Evolutionary conservation across 1,140 invertebrate genomes (phyloP).

Genomic region (Parasteatoda tepidariorum): DNA sequence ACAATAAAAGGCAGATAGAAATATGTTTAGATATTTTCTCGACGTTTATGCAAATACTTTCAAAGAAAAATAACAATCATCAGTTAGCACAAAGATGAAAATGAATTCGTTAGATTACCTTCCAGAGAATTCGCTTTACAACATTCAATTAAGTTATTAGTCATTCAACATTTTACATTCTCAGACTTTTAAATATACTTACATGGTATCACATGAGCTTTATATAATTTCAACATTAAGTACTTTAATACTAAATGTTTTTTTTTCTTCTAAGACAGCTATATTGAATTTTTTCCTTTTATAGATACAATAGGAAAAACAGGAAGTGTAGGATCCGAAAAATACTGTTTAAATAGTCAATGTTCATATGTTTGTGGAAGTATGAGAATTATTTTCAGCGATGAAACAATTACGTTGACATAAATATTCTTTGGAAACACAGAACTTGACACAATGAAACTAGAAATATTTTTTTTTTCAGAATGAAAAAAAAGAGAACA

Average conservation of each 20-base stretch:
- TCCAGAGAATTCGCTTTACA: background rate
- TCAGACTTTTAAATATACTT: constrained; percentile 1
- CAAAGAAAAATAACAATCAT: background rate
- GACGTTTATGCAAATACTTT: background rate
- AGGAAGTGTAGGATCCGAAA: background rate
- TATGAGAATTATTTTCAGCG: background rate
- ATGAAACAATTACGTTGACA: background rate
- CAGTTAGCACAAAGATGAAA: background rate
- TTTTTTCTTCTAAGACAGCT: background rate
- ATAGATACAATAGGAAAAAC: background rate
- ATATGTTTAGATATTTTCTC: no score
- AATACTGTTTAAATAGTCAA: constrained; percentile 1
- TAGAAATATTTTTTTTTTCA: constrained; percentile 1
- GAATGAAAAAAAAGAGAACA: constrained; percentile 27
- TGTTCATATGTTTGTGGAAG: background rate
- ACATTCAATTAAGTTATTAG: background rate
- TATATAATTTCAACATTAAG: background rate
- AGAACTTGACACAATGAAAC: constrained; percentile 10
- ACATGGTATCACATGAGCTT: constrained; percentile 30
- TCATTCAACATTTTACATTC: background rate
- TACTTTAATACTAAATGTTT: background rate
- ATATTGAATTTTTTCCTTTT: background rate
- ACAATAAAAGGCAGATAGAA: background rate
- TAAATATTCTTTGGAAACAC: constrained; percentile 2
- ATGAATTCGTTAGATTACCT: background rate